Evolutionary conservation across 2,113 vertebrate genomes (phyloP).

Genomic region (Guaruba guarouba): DNA sequence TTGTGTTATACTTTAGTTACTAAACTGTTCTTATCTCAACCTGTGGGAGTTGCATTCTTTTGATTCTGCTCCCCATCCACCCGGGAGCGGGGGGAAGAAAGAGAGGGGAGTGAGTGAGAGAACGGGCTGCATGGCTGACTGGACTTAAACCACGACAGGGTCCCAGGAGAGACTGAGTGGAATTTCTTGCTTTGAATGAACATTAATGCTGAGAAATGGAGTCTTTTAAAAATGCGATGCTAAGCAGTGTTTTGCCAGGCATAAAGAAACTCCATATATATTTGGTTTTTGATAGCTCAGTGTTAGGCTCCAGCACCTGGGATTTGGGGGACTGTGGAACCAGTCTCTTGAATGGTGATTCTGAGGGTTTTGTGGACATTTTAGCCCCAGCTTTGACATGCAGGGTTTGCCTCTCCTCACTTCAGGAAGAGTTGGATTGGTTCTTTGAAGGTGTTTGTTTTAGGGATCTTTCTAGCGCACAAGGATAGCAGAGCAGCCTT

Average conservation of each 20-base stretch:
- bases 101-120: no score
- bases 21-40: no score
- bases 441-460: conserved; percentile 27
- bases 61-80: no score
- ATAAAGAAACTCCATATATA: background rate
- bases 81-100: no score
- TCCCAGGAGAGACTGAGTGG: conserved; percentile 33
- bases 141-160: background rate
- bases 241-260: background rate
- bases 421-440: background rate
- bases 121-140: no score
- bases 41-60: no score
- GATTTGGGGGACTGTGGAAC: background rate
- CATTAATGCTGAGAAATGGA: conserved; percentile 28
- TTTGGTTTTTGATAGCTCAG: background rate
- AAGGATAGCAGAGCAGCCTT: background rate
- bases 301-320: background rate
- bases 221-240: background rate
- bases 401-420: background rate
- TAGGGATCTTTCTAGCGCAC: background rate
- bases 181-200: conserved; percentile 50
- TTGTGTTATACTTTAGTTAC: no score
- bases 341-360: no score
- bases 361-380: background rate
- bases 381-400: background rate